These are phyloP conservation scores for Paguma larvata DNA, from an alignment of 2,797 vertebrate species.

Conservation along the genomic window DNA sequence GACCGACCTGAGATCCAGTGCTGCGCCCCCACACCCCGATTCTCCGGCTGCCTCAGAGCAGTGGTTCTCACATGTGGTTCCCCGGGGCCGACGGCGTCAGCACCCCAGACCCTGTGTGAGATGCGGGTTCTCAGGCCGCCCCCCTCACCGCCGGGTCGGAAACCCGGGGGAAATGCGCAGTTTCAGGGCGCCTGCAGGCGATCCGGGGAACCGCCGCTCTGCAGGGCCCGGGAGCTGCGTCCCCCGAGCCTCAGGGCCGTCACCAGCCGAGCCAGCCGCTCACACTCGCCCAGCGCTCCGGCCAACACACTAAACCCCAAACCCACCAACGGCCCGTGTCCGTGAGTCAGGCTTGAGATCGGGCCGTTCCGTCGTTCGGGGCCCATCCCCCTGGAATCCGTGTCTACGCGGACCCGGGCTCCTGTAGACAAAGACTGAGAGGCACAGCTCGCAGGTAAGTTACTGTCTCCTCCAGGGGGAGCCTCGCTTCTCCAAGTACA, in stretches of 20 bases:
- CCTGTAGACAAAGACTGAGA: rapidly evolving
- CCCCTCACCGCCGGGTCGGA: background rate
- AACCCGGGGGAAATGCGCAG: rapidly evolving
- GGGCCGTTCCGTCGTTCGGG: rapidly evolving
- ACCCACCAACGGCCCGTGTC: rapidly evolving
- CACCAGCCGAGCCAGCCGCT: background rate
- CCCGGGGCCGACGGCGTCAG: rapidly evolving
- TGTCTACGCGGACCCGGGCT: no score
- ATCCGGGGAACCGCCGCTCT: rapidly evolving
- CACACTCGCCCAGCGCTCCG: background rate
- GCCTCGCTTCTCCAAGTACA: rapidly evolving
- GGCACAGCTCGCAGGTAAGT: no score
- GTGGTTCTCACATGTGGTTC: background rate
- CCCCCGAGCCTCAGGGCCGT: background rate
- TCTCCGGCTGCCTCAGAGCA: no score
- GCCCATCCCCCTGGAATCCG: background rate
- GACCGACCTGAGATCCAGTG: rapidly evolving
- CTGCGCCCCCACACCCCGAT: rapidly evolving
- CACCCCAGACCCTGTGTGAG: background rate
- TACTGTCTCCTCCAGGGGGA: background rate
- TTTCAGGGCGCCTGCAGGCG: background rate
- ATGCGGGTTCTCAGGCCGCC: background rate
- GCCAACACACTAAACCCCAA: background rate
- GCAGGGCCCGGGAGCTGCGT: background rate
- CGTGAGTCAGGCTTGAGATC: background rate